Base-by-base conservation (phyloP, 1,140 invertebrate genomes). In the Agraylea sexmaculata region DNA sequence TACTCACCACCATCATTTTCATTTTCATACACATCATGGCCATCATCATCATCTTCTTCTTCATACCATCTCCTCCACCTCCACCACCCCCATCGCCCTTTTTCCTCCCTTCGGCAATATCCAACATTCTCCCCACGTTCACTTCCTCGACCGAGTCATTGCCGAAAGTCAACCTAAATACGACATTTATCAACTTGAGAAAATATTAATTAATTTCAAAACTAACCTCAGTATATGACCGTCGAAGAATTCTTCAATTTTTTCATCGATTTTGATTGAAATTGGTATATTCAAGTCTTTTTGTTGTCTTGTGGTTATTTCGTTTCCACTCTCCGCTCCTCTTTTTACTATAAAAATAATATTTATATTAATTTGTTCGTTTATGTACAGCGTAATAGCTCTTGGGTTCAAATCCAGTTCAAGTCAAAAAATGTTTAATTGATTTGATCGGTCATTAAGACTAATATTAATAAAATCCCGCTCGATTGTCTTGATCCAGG, bases 1-100 rank as follows among this genome's bases (percentile, higher is more conserved):
- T 22, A 29, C 35, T 55, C 50, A 64, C 66, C 69, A 70, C 67
- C 65, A 74, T 70, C 3, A 73, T 45, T 46, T 74, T 74, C 69
- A 71, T 71, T 53, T 71, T 74, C 52, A 69, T 57, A 45, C 65
- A 68, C 63, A 69, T 70, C 53, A 73, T 56, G 42, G 64, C 70
- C 57, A 66, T 69, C 73, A 73, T 76, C 71, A 73, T 74, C 66
- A 73, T 75, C 51, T 73, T 76, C 53, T 74, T 72, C 41, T 64
- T 62, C 40, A 68, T 72, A 43, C 60, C 68, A 4, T 69, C 65
- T 6, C 63, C 62, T 11, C 56, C 53, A 39, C 58, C 53, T 7
- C 57, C 61, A 6, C 54, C 54, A 0, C 56, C 49, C 17, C 56
- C 58, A 12, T 56, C 56, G 44, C 47, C 28, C 37, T 50, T 13